These are phyloP conservation scores for Diglossa cyanea DNA, from an alignment of 2,797 vertebrate genomes.

Conservation along the genomic window DNA sequence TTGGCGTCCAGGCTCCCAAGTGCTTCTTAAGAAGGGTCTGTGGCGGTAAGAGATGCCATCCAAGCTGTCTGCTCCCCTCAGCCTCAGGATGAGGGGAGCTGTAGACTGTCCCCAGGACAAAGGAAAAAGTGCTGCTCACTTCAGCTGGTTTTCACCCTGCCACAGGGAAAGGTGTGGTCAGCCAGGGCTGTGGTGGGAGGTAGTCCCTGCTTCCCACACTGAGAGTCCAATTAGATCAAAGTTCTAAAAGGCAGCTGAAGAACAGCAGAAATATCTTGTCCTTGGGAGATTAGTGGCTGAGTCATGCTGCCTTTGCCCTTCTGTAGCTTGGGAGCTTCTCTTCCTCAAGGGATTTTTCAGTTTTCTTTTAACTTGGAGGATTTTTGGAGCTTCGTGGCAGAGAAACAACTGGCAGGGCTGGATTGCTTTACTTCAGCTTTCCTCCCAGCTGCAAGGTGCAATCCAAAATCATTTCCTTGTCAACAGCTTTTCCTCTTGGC, in stretches of 20 bases:
- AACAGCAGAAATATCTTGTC: neutral
- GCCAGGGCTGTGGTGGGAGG: neutral
- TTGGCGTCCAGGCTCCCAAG: neutral
- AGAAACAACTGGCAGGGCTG: neutral
- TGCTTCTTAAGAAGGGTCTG: neutral
- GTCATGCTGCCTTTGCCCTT: neutral
- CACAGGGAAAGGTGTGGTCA: neutral
- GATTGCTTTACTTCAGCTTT: neutral
- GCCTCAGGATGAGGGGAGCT: neutral
- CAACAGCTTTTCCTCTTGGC: neutral
- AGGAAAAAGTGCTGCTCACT: neutral
- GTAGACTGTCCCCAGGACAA: neutral
- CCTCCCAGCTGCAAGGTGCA: neutral
- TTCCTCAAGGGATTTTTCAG: neutral
- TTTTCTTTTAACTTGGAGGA: neutral
- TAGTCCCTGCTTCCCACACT: neutral
- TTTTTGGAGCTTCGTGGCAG: neutral
- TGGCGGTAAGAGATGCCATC: neutral
- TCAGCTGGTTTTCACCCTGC: neutral
- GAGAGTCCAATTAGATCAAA: neutral
- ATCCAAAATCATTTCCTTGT: neutral
- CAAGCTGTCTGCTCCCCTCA: neutral
- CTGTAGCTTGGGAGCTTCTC: neutral
- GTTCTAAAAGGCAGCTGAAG: neutral
- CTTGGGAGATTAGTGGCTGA: neutral